Evolutionary conservation across 1,140 invertebrate genomes (phyloP).

Genomic region (Leguminivora glycinivorella): DNA sequence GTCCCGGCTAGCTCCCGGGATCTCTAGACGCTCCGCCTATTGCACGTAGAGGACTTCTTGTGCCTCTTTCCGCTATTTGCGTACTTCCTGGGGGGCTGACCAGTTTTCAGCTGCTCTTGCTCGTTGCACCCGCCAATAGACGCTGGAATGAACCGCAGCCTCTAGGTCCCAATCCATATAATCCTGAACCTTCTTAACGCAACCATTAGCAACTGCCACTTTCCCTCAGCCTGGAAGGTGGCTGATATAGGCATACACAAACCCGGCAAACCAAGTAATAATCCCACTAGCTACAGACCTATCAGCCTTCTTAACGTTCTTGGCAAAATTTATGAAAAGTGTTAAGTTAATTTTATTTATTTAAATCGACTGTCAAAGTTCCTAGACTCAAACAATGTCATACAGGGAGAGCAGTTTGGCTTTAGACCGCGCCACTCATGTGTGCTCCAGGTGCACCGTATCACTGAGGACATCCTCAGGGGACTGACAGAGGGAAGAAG

Average conservation of each 20-base stretch:
- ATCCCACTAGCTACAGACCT: slow-evolving; percentile 1
- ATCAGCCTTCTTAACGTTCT: slow-evolving; percentile 18
- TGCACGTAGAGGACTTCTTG: no score
- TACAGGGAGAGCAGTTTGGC: slow-evolving; percentile 19
- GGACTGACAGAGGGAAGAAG: not conserved
- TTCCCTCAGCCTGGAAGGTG: slow-evolving; percentile 7
- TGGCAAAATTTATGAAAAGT: slow-evolving; percentile 22
- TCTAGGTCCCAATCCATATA: no score
- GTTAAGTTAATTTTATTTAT: no score
- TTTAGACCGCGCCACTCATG: slow-evolving; percentile 17
- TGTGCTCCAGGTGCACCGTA: not conserved
- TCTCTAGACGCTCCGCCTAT: no score
- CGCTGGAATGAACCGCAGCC: no score
- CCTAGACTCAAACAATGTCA: not conserved
- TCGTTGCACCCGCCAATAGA: no score
- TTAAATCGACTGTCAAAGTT: not conserved
- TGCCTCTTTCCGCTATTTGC: no score
- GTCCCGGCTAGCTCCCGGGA: no score
- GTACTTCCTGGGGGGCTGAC: no score
- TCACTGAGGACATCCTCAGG: slow-evolving; percentile 11
- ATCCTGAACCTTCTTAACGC: slow-evolving; percentile 3
- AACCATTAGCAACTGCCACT: not conserved
- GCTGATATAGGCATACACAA: slow-evolving; percentile 19
- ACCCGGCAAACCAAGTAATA: not conserved
- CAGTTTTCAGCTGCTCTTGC: no score